Percentiles rank a stretch among this genome's conserved stretches.
These are phyloP conservation scores for Tachyglossus aculeatus DNA, from an alignment of 2,797 vertebrate species.

Conservation along the genomic window DNA sequence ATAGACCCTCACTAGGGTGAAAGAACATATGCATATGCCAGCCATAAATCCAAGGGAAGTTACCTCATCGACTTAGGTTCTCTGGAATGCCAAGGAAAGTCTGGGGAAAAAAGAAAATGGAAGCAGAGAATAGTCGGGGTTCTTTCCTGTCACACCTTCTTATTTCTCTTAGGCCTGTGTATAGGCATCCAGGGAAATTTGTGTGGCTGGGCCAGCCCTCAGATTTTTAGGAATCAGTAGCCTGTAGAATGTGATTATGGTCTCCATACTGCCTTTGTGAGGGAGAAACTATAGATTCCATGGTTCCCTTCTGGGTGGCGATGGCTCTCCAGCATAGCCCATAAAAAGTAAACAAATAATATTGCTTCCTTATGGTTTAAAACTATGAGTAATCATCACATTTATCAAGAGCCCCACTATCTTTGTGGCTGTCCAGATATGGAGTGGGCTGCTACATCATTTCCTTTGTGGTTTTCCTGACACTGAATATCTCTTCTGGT, in stretches of 20 bases:
- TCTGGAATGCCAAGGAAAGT: too few relatives aligned
- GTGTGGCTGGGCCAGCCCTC: neutral
- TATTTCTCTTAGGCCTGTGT: slow-evolving; percentile 12
- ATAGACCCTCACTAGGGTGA: too few relatives aligned
- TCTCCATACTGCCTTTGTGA: neutral
- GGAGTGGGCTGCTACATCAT: slow-evolving; percentile 26
- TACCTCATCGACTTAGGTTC: too few relatives aligned
- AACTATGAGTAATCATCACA: slow-evolving; percentile 25
- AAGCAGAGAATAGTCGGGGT: too few relatives aligned
- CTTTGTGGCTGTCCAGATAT: slow-evolving; percentile 46
- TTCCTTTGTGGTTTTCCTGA: slow-evolving; percentile 55
- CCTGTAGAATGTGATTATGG: neutral
- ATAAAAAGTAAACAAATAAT: slow-evolving; percentile 22
- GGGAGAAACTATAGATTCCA: neutral
- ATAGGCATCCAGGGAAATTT: too few relatives aligned
- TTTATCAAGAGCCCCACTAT: slow-evolving; percentile 42
- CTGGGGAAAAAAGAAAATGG: too few relatives aligned
- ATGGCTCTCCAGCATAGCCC: slow-evolving; percentile 26
- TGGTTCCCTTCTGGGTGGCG: slow-evolving; percentile 20
- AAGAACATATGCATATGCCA: too few relatives aligned
- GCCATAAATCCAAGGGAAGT: too few relatives aligned
- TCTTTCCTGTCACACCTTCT: too few relatives aligned
- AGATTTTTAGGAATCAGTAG: neutral
- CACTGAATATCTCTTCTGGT: slow-evolving; percentile 33
- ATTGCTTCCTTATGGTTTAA: slow-evolving; percentile 49